Evolutionary conservation across 2,113 vertebrate genomes (phyloP), one percentile per base, ranked within the genome.

Genomic region (Thomomys bottae): DNA sequence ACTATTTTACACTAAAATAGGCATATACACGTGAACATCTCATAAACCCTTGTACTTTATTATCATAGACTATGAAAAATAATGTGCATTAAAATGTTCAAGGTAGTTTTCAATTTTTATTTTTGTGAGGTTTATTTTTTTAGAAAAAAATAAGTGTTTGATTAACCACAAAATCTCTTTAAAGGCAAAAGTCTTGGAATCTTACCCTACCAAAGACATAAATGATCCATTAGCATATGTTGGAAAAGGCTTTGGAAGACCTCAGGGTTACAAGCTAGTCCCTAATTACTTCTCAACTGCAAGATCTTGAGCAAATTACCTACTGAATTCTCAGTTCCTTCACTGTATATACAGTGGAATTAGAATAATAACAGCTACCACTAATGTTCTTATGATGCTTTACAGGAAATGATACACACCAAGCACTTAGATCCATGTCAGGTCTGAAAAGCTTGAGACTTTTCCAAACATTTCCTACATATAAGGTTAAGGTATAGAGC

Each of bases 1-100:
- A n/a, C n/a, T n/a, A n/a, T n/a, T n/a, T n/a, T n/a, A 89, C 64
- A 84, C 49, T 72, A 82, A 66, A 93, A 76, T 76, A 63, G 45
- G 54, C 38, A 70, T 20, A 36, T 30, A 78, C 45, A 72, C 21
- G 67, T 79, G n/a, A 36, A 57, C 59, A 5, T 21, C 64, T 83
- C 34, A 81, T 26, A 86, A 73, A 82, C 36, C 28, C 70, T 4
- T 68, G 57, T 0, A 30, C 18, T 85, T 70, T 68, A 67, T 77
- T n/a, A 54, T 54, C 14, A 45, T 6, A 86, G 61, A 23, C 6
- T 68, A 38, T 64, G 4, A 72, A 81, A 28, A 40, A n/a, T 49
- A 23, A 3, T 30, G 6, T 68, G n/a, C 76, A 80, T 0, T 8
- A 17, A 59, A 54, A 64, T 17, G 23, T 26, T 63, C 40, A 20